Evolutionary conservation across 1,140 invertebrate genomes (phyloP).

Genomic region (Drosophila murphyi): DNA sequence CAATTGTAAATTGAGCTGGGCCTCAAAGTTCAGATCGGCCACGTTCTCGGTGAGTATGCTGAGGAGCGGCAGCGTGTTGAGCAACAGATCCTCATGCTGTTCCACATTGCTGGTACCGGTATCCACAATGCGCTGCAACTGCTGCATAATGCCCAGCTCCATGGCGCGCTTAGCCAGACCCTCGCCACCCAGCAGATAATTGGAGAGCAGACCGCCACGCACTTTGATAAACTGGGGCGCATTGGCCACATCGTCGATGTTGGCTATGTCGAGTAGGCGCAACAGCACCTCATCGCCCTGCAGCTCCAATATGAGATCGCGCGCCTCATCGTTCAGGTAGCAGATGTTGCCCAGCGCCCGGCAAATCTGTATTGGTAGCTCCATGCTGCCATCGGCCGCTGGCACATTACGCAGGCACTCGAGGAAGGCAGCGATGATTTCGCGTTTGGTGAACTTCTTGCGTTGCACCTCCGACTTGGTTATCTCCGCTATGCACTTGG

Average conservation of each 20-base stretch:
- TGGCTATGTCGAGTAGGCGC: constrained; percentile 84
- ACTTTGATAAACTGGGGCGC: constrained; percentile 86
- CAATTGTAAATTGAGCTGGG: constrained; percentile 86
- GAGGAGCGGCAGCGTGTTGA: constrained; percentile 89
- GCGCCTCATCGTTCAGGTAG: constrained; percentile 92
- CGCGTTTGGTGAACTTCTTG: constrained; percentile 87
- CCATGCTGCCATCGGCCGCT: constrained; percentile 82
- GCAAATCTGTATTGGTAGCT: constrained; percentile 89
- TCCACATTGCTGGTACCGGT: constrained; percentile 84
- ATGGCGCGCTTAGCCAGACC: constrained; percentile 88
- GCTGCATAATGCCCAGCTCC: constrained; percentile 88
- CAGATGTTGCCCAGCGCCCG: constrained; percentile 94
- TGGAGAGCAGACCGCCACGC: constrained; percentile 90
- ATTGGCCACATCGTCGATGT: constrained; percentile 69
- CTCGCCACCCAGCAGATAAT: constrained; percentile 91
- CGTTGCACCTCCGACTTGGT: constrained; percentile 89
- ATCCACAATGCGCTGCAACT: constrained; percentile 86
- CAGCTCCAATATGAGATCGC: constrained; percentile 87
- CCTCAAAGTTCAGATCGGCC: constrained; percentile 86
- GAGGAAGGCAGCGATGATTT: constrained; percentile 87
- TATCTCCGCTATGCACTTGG: constrained; percentile 89
- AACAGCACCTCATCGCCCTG: constrained; percentile 87
- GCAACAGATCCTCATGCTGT: constrained; percentile 86
- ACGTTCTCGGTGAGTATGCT: constrained; percentile 90
- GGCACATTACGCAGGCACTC: constrained; percentile 83